Evolutionary conservation across 2,888 invertebrate species (phyloP), one percentile per base, ranked within the genome.

Genomic region (Pristionchus maxplancki): DNA sequence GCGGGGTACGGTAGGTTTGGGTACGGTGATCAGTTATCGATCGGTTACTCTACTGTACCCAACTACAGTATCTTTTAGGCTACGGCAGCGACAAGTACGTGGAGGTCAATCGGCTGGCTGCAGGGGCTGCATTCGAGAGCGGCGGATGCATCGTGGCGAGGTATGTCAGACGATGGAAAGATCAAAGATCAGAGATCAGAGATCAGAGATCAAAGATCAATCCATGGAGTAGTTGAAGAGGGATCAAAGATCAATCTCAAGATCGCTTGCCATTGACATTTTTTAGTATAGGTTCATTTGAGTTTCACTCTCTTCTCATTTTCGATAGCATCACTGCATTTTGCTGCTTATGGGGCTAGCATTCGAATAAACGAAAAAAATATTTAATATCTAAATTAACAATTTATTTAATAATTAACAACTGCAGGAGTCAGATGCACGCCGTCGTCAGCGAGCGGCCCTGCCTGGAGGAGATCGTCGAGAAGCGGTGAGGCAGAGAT

Each of bases 91-190:
- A 93, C 50, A 93, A 93, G 88, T 93, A 93, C 89, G 87, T 89
- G 31, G 93, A 93, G 87, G 92, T 93, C 88, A 92, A 92, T 88
- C 91, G 93, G 24, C 91, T 93, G 24, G 90, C 92, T 88, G 92
- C 91, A 15, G 91, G 90, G 64, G 89, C 91, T 2, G 93, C 93
- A 5, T 90, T 88, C 58, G 90, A 91, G 58, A 91, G 91, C 48
- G 93, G 92, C 28, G 92, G 93, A 31, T 93, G 93, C 48, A 89
- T 93, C 37, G 92, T 92, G 44, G 93, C 92, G 17, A 50, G 83
- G 50, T 53, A 44, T 9, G 6, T 44, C 44, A 44, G 11, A 44
- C 44, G 11, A 9, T 44, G 44, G 11, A 64, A 15, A 44, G 44
- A 44, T 44, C 40, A 78, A 17, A 24, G 78, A 44, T 28, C n/a